Conservation (phyloP, 1,140 invertebrate genomes). For the Aricia agestis region DNA sequence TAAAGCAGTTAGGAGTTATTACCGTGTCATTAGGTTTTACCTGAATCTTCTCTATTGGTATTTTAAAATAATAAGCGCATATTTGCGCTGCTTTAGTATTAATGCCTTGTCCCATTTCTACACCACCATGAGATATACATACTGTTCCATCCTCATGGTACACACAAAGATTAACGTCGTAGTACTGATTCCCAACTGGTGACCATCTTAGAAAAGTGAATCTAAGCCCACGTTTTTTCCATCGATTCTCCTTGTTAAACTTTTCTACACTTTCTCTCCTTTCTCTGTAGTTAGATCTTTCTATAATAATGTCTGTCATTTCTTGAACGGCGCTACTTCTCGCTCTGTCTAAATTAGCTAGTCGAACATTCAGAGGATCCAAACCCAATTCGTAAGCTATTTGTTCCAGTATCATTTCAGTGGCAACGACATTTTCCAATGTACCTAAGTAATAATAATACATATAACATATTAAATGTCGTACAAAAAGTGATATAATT, state of each 20-base stretch:
- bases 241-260: slow-evolving; percentile 83
- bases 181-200: slow-evolving; percentile 73
- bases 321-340: slow-evolving; percentile 20
- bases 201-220: slow-evolving; percentile 80
- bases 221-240: slow-evolving; percentile 84
- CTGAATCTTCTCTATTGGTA: slow-evolving; percentile 79
- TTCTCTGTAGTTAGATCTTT: slow-evolving; percentile 21
- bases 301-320: slow-evolving; percentile 27
- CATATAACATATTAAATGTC: not conserved
- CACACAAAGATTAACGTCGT: slow-evolving; percentile 80
- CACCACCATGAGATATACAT: slow-evolving; percentile 83
- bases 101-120: slow-evolving; percentile 90
- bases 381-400: slow-evolving; percentile 80
- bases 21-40: slow-evolving; percentile 81
- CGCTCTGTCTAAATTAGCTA: slow-evolving; percentile 76
- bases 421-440: slow-evolving; percentile 80
- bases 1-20: slow-evolving; percentile 76
- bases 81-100: slow-evolving; percentile 84
- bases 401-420: slow-evolving; percentile 90
- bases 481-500: no score
- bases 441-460: slow-evolving; percentile 70
- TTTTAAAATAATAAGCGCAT: slow-evolving; percentile 81
- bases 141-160: slow-evolving; percentile 86
- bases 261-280: slow-evolving; percentile 39
- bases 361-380: slow-evolving; percentile 82